Evolutionary conservation across 2,888 invertebrate species (phyloP).

Genomic region (Sarcophaga carnaria): DNA sequence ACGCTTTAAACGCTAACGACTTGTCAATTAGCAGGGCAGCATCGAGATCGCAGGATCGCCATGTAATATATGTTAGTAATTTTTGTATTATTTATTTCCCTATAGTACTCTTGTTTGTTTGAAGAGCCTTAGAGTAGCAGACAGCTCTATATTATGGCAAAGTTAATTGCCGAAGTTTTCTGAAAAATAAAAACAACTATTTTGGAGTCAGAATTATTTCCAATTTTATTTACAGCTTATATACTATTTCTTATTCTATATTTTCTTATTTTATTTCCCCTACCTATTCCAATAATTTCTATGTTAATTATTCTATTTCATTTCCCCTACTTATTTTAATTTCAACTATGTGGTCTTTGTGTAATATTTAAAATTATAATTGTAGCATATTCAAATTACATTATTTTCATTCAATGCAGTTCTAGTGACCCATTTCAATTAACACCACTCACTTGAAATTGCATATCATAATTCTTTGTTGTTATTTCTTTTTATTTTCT

Average conservation of each 20-base stretch:
- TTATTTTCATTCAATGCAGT: neutral
- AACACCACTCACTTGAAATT: no score
- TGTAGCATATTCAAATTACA: no score
- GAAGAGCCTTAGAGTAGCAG: slow-evolving; percentile 16
- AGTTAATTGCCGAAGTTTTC: neutral
- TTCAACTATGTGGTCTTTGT: no score
- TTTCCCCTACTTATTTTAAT: no score
- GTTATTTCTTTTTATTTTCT: no score
- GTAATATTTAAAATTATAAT: no score
- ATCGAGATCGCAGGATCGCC: no score
- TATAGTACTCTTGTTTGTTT: neutral
- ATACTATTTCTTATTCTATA: neutral
- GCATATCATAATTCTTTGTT: neutral
- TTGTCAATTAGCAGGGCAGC: no score
- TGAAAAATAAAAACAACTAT: neutral
- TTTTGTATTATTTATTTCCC: no score
- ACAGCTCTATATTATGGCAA: slow-evolving; percentile 10
- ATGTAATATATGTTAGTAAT: no score
- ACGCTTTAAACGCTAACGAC: no score
- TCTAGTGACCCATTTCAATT: neutral
- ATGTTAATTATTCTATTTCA: neutral
- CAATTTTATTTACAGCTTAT: neutral
- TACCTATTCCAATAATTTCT: neutral
- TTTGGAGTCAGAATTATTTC: neutral
- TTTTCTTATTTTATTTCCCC: neutral